Evolutionary conservation across 2,888 invertebrate genomes (phyloP), one percentile per base, ranked within the genome.

Genomic region (Isotomurus palustris): DNA sequence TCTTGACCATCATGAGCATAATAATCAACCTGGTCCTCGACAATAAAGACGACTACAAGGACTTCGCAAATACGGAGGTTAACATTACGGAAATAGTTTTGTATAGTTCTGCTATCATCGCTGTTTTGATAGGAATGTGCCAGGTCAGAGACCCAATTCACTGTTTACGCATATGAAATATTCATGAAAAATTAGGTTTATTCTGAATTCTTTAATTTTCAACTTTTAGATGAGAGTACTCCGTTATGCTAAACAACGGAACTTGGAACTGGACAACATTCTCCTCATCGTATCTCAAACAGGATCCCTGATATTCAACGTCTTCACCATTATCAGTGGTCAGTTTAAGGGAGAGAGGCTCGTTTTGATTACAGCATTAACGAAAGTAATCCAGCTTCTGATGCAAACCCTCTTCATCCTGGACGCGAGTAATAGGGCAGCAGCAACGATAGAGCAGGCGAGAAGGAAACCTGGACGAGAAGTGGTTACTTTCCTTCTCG

Each of bases 321-420:
- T 91, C 41, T 92, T 94, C 74, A 91, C 92, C 5, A 91, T 95
- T 56, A 91, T 94, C 59, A 92, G 94, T 1, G 91, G 91, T 2
- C 90, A 91, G 73, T 91, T 92, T 69, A 55, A 60, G 22, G 59
- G 58, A 48, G 53, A 85, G 84, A 72, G 86, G 88, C 76, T 93
- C 17, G 88, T 91, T 29, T 77, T 93, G 47, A 81, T 91, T 27
- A 90, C 91, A 4, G 91, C 91, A 0, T 74, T 91, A 45, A 88
- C 89, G 1, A 89, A 90, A 3, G 82, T 92, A 47, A 82, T 91
- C 22, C 93, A 94, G 76, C 91, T 93, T 0, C 86, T 89, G 0
- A 85, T 87, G 64, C 91, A 92, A 75, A 91, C 91, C 0, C 87
- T 91, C 80, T 91, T 91, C 74, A 88, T 95, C 56, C 78, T 94